phyloP scores from a whole-genome alignment of 2,888 invertebrate species.

The Branchipolynoe longqiensis region DNA sequence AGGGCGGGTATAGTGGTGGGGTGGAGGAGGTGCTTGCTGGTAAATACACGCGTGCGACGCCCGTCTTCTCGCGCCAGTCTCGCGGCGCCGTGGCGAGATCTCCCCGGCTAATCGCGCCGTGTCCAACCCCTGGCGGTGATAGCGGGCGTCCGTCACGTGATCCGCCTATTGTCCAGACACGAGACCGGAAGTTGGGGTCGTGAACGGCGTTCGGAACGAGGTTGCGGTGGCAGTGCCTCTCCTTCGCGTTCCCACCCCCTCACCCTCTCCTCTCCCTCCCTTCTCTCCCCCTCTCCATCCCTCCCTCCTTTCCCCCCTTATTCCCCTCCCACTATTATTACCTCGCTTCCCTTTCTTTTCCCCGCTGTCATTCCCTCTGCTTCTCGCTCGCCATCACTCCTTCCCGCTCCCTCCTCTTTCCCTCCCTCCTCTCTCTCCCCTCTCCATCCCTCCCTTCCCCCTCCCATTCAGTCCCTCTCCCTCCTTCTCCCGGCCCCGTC shows the following conservation, averaged over 20 bases:
- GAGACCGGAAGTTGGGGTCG: constrained; percentile 41
- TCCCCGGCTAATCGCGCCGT: constrained; percentile 36
- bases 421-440: neutral
- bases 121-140: constrained; percentile 24
- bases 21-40: too few species aligned
- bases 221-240: neutral
- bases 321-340: too few species aligned
- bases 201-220: constrained; percentile 46
- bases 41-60: neutral
- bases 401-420: neutral
- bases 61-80: constrained; percentile 16
- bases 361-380: too few species aligned
- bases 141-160: constrained; percentile 23
- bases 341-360: too few species aligned
- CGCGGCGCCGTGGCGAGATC: neutral
- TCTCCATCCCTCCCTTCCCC: neutral
- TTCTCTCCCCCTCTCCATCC: neutral
- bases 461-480: too few species aligned
- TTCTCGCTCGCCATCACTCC: too few species aligned
- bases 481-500: too few species aligned
- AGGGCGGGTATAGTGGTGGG: too few species aligned
- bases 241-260: neutral
- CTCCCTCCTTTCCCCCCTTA: too few species aligned
- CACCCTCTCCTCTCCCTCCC: neutral
- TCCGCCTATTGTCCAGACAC: constrained; percentile 27